A percentile compares a stretch with the other conserved stretches of the same genome.
Evolutionary conservation across 1,140 invertebrate genomes (phyloP).

Genomic region (Zaprionus kolodkinae): DNA sequence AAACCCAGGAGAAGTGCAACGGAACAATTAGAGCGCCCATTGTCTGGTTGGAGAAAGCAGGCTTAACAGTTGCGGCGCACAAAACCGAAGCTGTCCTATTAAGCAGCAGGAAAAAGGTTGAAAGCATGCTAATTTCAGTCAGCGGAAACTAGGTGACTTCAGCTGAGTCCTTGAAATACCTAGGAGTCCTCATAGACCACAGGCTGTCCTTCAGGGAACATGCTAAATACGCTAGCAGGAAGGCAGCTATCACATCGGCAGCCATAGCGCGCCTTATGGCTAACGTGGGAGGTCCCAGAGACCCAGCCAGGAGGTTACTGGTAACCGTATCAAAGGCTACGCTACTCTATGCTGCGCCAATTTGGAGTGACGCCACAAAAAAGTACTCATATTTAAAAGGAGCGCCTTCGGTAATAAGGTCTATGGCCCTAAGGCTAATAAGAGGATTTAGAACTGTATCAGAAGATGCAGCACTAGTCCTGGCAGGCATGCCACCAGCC

Average conservation of each 20-base stretch:
- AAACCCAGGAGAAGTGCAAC: background rate
- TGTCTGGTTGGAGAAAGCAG: background rate
- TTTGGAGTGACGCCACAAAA: background rate
- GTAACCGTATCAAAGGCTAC: background rate
- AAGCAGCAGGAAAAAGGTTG: background rate
- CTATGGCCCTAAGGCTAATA: background rate
- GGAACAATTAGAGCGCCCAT: background rate
- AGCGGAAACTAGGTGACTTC: background rate
- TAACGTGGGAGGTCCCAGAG: background rate
- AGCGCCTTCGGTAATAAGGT: background rate
- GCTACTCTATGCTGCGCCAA: constrained; percentile 5
- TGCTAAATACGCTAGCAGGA: background rate
- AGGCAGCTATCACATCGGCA: background rate
- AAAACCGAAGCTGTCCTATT: background rate
- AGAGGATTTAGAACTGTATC: background rate
- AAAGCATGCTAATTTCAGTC: background rate
- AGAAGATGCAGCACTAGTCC: background rate
- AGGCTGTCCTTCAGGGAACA: background rate
- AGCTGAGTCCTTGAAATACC: background rate
- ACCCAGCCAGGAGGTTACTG: background rate
- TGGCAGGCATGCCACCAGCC: background rate
- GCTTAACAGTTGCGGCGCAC: background rate
- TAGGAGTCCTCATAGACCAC: background rate
- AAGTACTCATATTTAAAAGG: background rate
- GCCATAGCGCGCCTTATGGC: background rate